Evolutionary conservation across 2,113 vertebrate genomes (phyloP), one percentile per base, ranked within the genome.

Genomic region (Rhinopomastus cyanomelas): DNA sequence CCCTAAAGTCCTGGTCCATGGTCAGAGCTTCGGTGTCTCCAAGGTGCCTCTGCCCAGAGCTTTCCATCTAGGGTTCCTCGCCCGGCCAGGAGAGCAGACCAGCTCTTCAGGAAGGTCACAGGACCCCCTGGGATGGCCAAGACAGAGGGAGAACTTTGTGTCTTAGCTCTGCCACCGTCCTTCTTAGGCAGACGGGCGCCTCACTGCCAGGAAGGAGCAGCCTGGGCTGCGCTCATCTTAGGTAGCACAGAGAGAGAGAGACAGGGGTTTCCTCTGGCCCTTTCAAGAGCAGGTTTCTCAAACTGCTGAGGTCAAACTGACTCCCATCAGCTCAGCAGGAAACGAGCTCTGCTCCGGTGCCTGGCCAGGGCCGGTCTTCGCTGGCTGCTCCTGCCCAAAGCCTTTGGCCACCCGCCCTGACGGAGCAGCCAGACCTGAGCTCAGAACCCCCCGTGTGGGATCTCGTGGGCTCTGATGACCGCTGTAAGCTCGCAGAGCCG

Each of bases 331-430:
- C 77, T 53, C 71, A 57, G 93, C 77, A 72, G 82, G 77, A 88
- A 95, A 88, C 88, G 81, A 92, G 93, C 90, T 81, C 81, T 56
- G 77, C 68, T 86, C 49, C 6, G 0, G 34, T 52, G 51, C 52
- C 93, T 51, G 78, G 59, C 65, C 8, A 2, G 93, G 75, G 90
- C 83, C 81, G 88, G 62, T 46, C 93, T 88, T 66, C 59, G 55
- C 23, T 76, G 77, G 21, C 64, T 27, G 66, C 83, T 76, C 42
- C 82, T 72, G 90, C 92, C 81, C 90, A 81, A 91, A 91, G 94
- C 93, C 86, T 86, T 96, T 94, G 92, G 76, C 79, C 90, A 81
- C 77, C 34, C 78, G 90, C 65, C 91, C 88, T 94, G 88, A 95
- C 90, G 36, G 51, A 91, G 83, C 32, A 88, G 83, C 39, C 93